Percentiles rank a stretch among this genome's conserved stretches.
Conservation (phyloP, 2,113 vertebrate genomes). For the Colossoma macropomum region DNA sequence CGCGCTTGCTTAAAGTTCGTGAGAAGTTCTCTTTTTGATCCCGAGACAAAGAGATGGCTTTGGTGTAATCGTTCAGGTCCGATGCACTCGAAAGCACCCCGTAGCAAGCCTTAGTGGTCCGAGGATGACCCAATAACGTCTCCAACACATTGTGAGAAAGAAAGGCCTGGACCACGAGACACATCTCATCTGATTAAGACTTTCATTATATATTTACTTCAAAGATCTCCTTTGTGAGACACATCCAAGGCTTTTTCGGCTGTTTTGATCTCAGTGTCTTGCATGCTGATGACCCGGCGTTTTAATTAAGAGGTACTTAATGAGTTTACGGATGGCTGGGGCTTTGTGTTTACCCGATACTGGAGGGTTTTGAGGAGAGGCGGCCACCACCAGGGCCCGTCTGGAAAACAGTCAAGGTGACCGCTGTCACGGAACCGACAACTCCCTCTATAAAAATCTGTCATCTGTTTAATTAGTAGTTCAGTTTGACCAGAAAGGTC, state of each 20-base stretch:
- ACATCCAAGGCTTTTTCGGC: conserved; percentile 45
- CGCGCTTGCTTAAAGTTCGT: conserved; percentile 9
- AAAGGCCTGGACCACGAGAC: conserved; percentile 14
- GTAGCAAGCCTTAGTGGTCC: neutral
- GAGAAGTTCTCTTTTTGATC: conserved; percentile 15
- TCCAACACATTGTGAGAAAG: conserved; percentile 33
- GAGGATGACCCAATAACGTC: conserved; percentile 23
- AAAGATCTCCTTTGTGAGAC: conserved; percentile 45
- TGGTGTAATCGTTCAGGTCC: conserved; percentile 3
- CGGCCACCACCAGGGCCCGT: conserved; percentile 30
- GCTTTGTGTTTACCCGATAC: conserved; percentile 53
- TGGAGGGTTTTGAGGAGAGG: conserved; percentile 37
- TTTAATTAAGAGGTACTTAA: conserved; percentile 59
- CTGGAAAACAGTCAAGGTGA: conserved; percentile 55
- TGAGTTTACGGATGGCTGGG: conserved; percentile 58
- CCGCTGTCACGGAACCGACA: conserved; percentile 52
- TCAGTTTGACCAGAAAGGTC: conserved; percentile 39
- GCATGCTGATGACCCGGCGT: conserved; percentile 54
- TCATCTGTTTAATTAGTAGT: conserved; percentile 56
- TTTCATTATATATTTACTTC: conserved; percentile 53
- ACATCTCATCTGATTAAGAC: conserved; percentile 35
- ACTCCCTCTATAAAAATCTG: conserved; percentile 56
- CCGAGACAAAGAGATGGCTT: conserved; percentile 17
- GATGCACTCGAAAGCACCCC: conserved; percentile 16
- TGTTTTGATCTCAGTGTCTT: conserved; percentile 48